phyloP scores from a whole-genome alignment of 2,113 vertebrate species.

The Sprattus sprattus region DNA sequence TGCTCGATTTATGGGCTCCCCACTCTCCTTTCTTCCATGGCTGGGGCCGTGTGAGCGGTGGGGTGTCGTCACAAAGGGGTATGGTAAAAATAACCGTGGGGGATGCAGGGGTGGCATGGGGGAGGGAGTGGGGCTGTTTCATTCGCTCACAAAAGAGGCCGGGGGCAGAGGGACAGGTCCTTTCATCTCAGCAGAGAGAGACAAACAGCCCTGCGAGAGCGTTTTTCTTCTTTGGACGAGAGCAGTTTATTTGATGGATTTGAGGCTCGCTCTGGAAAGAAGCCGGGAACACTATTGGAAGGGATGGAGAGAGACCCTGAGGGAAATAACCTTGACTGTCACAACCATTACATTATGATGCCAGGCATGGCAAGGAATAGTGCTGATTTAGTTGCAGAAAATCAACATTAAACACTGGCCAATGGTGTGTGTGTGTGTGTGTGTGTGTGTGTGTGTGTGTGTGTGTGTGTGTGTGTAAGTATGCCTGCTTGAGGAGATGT shows the following conservation, averaged over 20 bases:
- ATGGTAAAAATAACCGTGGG: conserved; percentile 20
- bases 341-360: background rate
- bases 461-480: background rate
- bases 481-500: background rate
- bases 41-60: background rate
- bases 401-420: background rate
- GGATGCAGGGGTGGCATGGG: background rate
- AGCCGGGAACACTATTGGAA: background rate
- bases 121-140: background rate
- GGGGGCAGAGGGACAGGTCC: background rate
- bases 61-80: conserved; percentile 7
- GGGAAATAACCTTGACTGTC: background rate
- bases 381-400: background rate
- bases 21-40: background rate
- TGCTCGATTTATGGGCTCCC: background rate
- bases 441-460: background rate
- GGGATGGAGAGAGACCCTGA: background rate
- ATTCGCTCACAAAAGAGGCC: background rate
- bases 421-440: background rate
- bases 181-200: background rate
- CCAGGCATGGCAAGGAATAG: background rate
- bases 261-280: background rate
- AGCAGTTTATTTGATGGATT: background rate
- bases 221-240: background rate
- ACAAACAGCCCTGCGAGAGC: background rate